Conservation (phyloP, 64 coral and sea anemone genomes). For the Platygyra sinensis region DNA sequence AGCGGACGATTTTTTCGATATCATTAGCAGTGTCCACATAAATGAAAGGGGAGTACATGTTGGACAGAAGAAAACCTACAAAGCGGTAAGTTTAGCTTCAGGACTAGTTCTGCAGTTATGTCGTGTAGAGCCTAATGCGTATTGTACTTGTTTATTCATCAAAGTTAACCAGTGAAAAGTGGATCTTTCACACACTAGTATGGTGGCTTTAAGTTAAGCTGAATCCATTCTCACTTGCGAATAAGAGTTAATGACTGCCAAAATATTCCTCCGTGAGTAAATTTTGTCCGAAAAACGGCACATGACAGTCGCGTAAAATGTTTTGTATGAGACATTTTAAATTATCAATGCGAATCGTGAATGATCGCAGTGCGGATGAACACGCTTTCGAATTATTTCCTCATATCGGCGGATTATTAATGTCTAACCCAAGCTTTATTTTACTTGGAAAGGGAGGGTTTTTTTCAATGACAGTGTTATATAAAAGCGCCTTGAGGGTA, state of each 20-base stretch:
- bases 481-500: neutral
- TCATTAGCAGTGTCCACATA: constrained; percentile 77
- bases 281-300: constrained; percentile 8
- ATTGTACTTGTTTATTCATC: neutral
- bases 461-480: neutral
- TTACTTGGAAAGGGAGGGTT: neutral
- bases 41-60: constrained; percentile 78
- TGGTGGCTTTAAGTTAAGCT: neutral
- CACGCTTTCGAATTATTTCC: neutral
- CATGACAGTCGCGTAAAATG: neutral
- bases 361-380: neutral
- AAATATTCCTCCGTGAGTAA: neutral
- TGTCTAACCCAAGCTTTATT: neutral
- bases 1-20: constrained; percentile 80
- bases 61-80: constrained; percentile 78
- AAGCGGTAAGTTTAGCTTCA: constrained; percentile 64
- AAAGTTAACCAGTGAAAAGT: constrained; percentile 5
- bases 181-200: neutral
- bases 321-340: constrained; percentile 5
- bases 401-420: neutral
- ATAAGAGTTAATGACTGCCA: neutral
- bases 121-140: neutral
- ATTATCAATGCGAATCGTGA: constrained; percentile 14
- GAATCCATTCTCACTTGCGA: neutral
- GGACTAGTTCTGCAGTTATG: neutral